A percentile compares a stretch with the other conserved stretches of the same genome.
Evolutionary conservation across 2,797 vertebrate genomes (phyloP).

Genomic region (Gila robusta): DNA sequence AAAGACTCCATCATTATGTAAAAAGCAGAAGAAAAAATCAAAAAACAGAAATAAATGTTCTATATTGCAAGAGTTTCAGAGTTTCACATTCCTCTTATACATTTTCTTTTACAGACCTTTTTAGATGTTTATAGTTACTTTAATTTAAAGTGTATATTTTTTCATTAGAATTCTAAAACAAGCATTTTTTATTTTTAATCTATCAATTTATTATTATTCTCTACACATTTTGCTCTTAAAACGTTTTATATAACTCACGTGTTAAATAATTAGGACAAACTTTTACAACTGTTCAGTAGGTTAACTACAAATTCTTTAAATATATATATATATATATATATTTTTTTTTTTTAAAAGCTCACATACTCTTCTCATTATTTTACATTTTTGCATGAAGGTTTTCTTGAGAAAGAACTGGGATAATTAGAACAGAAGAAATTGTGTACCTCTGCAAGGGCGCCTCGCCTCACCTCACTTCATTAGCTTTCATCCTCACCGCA

Average conservation of each 20-base stretch:
- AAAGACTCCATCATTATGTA: conserved; percentile 40
- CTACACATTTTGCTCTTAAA: not conserved
- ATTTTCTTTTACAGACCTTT: conserved; percentile 7
- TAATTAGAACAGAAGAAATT: conserved; percentile 23
- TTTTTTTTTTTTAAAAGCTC: not conserved
- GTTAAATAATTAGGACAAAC: not conserved
- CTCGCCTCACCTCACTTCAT: not conserved
- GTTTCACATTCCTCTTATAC: not conserved
- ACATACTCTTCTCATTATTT: not conserved
- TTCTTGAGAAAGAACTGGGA: not conserved
- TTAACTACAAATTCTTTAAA: not conserved
- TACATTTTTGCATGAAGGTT: conserved; percentile 4
- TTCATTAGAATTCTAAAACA: not conserved
- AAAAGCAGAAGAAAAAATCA: conserved; percentile 47
- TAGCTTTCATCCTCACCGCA: not conserved
- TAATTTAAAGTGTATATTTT: not conserved
- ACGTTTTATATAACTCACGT: not conserved
- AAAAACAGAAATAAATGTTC: conserved; percentile 48
- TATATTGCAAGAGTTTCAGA: conserved; percentile 21
- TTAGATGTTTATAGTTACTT: not conserved
- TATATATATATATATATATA: too few relatives aligned
- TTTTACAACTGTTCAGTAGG: not conserved
- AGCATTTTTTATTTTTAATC: not conserved
- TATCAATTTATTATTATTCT: not conserved
- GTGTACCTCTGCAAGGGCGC: not conserved